Evolutionary conservation across 2,113 vertebrate species (phyloP).

Genomic region (Indicator maculatus): DNA sequence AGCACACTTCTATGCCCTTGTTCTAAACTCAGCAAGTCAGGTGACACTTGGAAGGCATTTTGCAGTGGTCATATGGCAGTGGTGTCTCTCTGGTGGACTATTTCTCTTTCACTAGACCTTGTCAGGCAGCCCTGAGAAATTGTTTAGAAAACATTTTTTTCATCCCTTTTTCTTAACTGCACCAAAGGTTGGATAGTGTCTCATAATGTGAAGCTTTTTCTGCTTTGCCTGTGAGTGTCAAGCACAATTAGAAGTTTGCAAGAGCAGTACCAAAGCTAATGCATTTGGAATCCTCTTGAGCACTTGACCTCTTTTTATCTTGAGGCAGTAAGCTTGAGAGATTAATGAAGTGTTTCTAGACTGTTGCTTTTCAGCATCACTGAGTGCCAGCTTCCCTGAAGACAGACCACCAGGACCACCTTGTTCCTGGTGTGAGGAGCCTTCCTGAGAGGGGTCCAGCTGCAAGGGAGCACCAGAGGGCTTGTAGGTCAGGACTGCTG

Average conservation of each 20-base stretch:
- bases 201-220: background rate
- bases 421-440: background rate
- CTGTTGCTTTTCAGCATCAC: background rate
- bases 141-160: background rate
- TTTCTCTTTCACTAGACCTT: background rate
- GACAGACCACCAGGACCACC: background rate
- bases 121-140: background rate
- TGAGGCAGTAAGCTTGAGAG: background rate
- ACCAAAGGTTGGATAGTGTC: background rate
- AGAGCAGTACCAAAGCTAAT: conserved; percentile 16
- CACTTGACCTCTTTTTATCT: conserved; percentile 25
- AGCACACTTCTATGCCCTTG: fast-evolving
- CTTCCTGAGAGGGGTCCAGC: background rate
- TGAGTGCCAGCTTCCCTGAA: background rate
- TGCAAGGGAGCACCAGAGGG: background rate
- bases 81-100: background rate
- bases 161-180: background rate
- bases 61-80: background rate
- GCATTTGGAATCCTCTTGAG: background rate
- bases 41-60: background rate
- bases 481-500: background rate
- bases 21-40: background rate
- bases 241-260: conserved; percentile 11
- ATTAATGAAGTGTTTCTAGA: conserved; percentile 27
- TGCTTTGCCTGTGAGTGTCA: background rate